Evolutionary conservation across 1,140 invertebrate genomes (phyloP).

Genomic region (Drosophila saltans): DNA sequence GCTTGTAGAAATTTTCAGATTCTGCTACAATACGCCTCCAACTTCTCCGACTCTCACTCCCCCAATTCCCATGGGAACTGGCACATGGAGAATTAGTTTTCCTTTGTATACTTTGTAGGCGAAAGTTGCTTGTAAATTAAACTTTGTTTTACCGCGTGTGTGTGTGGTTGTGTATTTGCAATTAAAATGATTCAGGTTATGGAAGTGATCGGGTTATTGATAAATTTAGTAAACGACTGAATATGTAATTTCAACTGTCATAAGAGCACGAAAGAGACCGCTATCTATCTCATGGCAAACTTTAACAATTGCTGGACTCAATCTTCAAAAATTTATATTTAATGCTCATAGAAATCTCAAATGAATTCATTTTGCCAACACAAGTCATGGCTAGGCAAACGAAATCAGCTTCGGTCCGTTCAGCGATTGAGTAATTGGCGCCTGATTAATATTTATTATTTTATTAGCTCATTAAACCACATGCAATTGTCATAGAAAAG

Average conservation of each 20-base stretch:
- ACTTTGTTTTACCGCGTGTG: background rate
- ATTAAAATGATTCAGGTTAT: slow-evolving; percentile 12
- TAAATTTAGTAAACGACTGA: slow-evolving; percentile 25
- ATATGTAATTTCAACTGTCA: slow-evolving; percentile 19
- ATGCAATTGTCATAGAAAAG: slow-evolving; percentile 38
- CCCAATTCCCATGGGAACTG: background rate
- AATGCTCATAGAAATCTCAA: slow-evolving; percentile 12
- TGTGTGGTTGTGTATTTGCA: background rate
- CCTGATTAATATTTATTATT: slow-evolving; percentile 65
- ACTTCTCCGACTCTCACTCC: background rate
- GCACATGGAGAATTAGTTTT: slow-evolving; percentile 6
- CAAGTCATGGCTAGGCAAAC: slow-evolving; percentile 26
- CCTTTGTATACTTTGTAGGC: background rate
- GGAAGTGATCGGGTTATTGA: slow-evolving; percentile 1
- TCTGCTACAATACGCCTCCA: background rate
- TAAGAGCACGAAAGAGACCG: background rate
- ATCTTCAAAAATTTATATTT: slow-evolving; percentile 14
- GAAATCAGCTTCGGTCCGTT: background rate
- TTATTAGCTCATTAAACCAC: slow-evolving; percentile 58
- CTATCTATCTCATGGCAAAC: slow-evolving; percentile 16
- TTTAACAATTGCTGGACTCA: slow-evolving; percentile 33
- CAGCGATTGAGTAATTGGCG: slow-evolving; percentile 37
- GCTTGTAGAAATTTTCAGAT: background rate
- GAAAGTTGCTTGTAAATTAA: slow-evolving; percentile 5
- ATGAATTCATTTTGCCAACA: background rate